Evolutionary conservation across 2,113 vertebrate genomes (phyloP).

Genomic region (Edolisoma coerulescens): DNA sequence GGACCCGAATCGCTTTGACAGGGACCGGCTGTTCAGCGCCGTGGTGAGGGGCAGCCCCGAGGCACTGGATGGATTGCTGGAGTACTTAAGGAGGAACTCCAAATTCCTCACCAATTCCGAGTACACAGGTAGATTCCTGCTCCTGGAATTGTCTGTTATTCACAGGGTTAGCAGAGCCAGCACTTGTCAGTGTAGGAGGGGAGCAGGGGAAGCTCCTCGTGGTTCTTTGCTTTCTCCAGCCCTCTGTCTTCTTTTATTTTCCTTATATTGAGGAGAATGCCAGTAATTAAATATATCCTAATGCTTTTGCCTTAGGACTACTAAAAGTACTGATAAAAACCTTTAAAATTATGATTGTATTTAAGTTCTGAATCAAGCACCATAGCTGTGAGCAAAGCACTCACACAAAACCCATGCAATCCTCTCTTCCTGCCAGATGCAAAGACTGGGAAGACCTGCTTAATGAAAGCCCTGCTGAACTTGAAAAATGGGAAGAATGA

Average conservation of each 20-base stretch:
- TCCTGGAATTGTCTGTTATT: neutral
- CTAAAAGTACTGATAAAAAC: neutral
- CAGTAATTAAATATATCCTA: neutral
- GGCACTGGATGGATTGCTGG: constrained; percentile 75
- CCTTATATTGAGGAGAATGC: neutral
- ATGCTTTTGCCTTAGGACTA: neutral
- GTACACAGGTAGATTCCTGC: constrained; percentile 78
- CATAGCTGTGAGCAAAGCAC: neutral
- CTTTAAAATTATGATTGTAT: neutral
- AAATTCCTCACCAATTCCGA: constrained; percentile 84
- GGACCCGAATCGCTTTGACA: constrained; percentile 66
- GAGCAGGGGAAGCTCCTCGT: neutral
- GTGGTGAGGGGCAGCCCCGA: constrained; percentile 71
- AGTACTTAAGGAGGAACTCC: constrained; percentile 77
- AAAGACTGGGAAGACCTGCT: constrained; percentile 84
- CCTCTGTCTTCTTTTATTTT: neutral
- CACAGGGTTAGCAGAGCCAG: neutral
- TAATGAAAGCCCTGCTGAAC: constrained; percentile 93
- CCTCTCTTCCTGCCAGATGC: constrained; percentile 73
- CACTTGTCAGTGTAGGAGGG: neutral
- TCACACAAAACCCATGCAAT: neutral
- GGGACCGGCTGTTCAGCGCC: constrained; percentile 80
- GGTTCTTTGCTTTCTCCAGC: neutral
- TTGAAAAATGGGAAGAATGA: constrained; percentile 79
- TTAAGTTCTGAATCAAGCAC: neutral